phyloP scores from a whole-genome alignment of 1,140 invertebrate species.

The Aradophagus sp. region DNA sequence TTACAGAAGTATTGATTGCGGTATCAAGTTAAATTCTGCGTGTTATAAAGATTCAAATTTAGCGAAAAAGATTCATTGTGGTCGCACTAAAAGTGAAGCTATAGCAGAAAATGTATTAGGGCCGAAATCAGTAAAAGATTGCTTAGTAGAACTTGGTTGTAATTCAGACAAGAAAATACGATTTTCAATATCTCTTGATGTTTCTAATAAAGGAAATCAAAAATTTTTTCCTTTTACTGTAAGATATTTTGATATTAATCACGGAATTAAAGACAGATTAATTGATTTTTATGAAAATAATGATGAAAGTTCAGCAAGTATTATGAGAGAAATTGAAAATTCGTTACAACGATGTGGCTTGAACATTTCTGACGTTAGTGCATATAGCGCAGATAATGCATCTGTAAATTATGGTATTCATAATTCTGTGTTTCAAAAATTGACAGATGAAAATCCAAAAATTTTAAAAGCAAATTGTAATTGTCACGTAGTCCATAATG shows the following conservation, averaged over 20 bases:
- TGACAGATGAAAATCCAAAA: conserved; percentile 16
- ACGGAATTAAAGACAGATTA: conserved; percentile 59
- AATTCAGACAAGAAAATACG: conserved; percentile 11
- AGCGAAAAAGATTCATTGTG: conserved; percentile 24
- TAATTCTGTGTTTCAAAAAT: conserved; percentile 43
- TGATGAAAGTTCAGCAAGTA: conserved; percentile 11
- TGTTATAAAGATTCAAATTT: conserved; percentile 18
- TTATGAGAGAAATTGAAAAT: neutral
- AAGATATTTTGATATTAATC: conserved; percentile 20
- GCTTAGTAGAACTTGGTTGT: conserved; percentile 2
- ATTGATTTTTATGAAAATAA: conserved; percentile 39
- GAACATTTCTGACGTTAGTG: conserved; percentile 12
- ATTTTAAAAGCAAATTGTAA: conserved; percentile 51
- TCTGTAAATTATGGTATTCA: conserved; percentile 34
- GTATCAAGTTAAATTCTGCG: conserved; percentile 7
- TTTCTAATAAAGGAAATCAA: conserved; percentile 26
- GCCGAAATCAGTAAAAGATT: conserved; percentile 19
- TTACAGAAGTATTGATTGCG: conserved; percentile 18
- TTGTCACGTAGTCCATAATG: conserved; percentile 44
- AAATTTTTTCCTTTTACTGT: conserved; percentile 23
- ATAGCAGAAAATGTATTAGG: conserved; percentile 23
- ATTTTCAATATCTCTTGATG: conserved; percentile 18
- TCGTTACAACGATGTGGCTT: neutral
- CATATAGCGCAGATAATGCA: conserved; percentile 46
- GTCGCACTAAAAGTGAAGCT: conserved; percentile 19